phyloP scores from a whole-genome alignment of 2,888 invertebrate genomes.

The Hylaea fasciaria region DNA sequence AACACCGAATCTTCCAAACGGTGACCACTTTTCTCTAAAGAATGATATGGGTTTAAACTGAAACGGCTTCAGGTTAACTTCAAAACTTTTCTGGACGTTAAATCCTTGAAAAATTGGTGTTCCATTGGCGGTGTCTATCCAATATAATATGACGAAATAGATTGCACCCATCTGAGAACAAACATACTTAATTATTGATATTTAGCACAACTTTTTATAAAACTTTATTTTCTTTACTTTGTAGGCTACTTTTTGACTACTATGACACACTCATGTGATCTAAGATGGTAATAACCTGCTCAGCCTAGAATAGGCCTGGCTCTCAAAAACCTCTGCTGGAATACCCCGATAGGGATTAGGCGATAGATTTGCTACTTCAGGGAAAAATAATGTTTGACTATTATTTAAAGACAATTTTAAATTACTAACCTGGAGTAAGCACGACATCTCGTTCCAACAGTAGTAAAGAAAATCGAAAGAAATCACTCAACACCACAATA shows the following conservation, averaged over 20 bases:
- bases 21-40: conserved; percentile 61
- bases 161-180: conserved; percentile 10
- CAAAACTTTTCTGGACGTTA: conserved; percentile 28
- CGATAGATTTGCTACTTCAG: no score
- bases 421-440: conserved; percentile 29
- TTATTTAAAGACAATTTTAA: not conserved
- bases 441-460: conserved; percentile 44
- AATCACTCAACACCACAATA: conserved; percentile 33
- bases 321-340: no score
- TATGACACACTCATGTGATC: no score
- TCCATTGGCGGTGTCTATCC: conserved; percentile 8
- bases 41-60: conserved; percentile 57
- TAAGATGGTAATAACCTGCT: no score
- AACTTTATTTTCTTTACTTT: no score
- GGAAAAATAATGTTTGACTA: not conserved
- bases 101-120: conserved; percentile 49
- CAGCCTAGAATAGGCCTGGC: no score
- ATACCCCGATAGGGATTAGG: no score
- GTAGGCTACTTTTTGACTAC: no score
- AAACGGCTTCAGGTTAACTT: conserved; percentile 41
- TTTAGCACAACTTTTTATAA: not conserved
- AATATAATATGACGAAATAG: conserved; percentile 2
- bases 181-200: not conserved
- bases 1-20: conserved; percentile 58
- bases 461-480: conserved; percentile 40